Conservation (phyloP, 2,797 vertebrate genomes). For the Urocyon cinereoargenteus region DNA sequence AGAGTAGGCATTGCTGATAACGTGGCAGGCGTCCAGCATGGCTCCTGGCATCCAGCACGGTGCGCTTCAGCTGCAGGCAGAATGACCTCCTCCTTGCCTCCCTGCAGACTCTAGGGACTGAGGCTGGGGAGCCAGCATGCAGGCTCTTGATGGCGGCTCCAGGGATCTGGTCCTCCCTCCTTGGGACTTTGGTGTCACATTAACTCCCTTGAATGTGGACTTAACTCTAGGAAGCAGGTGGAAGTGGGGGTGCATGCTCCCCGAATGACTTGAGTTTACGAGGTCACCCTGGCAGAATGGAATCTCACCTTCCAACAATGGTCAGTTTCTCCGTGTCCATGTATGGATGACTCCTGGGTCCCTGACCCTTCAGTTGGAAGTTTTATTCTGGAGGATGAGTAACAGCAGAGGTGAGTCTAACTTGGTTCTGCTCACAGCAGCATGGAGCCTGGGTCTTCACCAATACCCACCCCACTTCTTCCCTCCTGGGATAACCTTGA, state of each 20-base stretch:
- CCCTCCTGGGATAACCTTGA: not conserved
- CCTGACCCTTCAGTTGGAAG: not conserved
- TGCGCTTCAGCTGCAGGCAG: fast-evolving
- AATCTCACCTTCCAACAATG: too few relatives aligned
- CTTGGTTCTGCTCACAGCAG: fast-evolving
- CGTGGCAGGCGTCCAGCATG: fast-evolving
- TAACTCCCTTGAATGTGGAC: not conserved
- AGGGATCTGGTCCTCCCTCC: not conserved
- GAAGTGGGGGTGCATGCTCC: too few relatives aligned
- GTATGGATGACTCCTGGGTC: not conserved
- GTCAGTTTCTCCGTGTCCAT: not conserved
- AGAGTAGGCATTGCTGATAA: not conserved
- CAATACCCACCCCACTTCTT: not conserved
- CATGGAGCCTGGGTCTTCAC: fast-evolving
- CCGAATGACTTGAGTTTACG: too few relatives aligned
- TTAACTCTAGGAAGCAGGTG: not conserved
- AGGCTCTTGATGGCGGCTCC: not conserved
- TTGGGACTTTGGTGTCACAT: not conserved
- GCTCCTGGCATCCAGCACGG: not conserved
- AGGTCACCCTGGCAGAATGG: not conserved
- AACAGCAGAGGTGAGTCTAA: not conserved
- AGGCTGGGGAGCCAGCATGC: not conserved
- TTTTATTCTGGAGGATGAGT: not conserved
- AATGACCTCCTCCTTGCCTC: not conserved
- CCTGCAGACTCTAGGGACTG: not conserved